A percentile compares a stretch with the other conserved stretches of the same genome.
phyloP scores from a whole-genome alignment of 1,140 invertebrate genomes.

The Diabrotica undecimpunctata region DNA sequence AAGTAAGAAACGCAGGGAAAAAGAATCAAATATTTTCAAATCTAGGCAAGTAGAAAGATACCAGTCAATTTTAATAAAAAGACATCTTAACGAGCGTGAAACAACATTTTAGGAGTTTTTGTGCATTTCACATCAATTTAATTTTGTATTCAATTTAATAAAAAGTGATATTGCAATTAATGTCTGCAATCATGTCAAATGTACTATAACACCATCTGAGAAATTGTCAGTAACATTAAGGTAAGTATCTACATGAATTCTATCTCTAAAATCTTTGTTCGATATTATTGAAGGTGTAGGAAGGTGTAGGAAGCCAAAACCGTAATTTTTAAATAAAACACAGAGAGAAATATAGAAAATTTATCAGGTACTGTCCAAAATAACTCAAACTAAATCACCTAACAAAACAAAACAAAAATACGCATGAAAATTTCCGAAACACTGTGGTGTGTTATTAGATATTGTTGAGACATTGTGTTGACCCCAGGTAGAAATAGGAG shows the following conservation, averaged over 20 bases:
- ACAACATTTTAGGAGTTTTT: background rate
- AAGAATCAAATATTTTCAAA: background rate
- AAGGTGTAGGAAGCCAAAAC: background rate
- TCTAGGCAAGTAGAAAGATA: background rate
- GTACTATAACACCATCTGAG: background rate
- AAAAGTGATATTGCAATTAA: background rate
- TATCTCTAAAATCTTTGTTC: too few species aligned
- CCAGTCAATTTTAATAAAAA: constrained; percentile 3
- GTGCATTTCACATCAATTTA: background rate
- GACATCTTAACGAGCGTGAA: background rate
- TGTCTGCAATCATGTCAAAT: background rate
- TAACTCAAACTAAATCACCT: background rate
- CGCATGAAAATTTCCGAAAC: background rate
- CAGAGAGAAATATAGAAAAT: background rate
- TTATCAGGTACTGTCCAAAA: background rate
- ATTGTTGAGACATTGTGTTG: background rate
- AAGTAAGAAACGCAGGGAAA: too few species aligned
- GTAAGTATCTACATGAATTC: too few species aligned
- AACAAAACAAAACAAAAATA: background rate
- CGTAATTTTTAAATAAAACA: background rate
- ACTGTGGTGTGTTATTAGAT: background rate
- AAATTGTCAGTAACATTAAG: background rate
- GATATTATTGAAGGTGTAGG: too few species aligned
- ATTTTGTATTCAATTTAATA: background rate
- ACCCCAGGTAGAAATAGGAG: background rate